Evolutionary conservation across 1,140 invertebrate genomes (phyloP), one percentile per base, ranked within the genome.

Genomic region (Bombyx mandarina): DNA sequence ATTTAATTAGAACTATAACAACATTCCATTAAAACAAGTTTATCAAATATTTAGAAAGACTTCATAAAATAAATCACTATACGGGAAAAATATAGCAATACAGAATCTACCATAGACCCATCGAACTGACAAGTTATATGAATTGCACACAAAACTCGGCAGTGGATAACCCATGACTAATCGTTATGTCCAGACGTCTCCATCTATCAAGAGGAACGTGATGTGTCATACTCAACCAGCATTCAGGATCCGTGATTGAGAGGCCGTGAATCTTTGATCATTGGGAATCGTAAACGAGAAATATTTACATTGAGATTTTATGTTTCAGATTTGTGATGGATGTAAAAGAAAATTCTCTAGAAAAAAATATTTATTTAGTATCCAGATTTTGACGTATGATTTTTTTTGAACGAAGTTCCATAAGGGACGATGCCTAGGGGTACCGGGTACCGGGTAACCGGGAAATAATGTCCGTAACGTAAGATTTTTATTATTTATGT

Each of bases 191-290:
- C 63, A 61, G 58, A 61, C 52, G 59, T 61, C 66, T 68, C 52
- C 60, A 68, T 68, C 66, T 46, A 68, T 65, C 66, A 68, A 42
- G 45, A 5, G 43, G 35, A 65, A 65, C 62, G 58, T 65, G 66
- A 62, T 67, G 62, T 65, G 66, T 68, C 66, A 68, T 68, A 64
- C 47, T 64, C 60, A 22, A 42, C 55, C 57, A 48, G 43, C 58
- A 67, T 60, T 60, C 55, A 59, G 51, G 45, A 48, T 59, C 26
- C 48, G 60, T 58, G 56, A 64, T 67, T 62, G 64, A 66, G 56
- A 49, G 58, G 49, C 57, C 44, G 58, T 58, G 58, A 58, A 63
- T 63, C 58, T 62, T 61, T 62, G 58, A 66, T 63, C 58, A 61
- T 51, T 56, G 61, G 53, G 43, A 54, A 26, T 46, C 43, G 45